These are phyloP conservation scores for Sicus ferrugineus DNA, from an alignment of 2,888 invertebrate species.

Conservation along the genomic window DNA sequence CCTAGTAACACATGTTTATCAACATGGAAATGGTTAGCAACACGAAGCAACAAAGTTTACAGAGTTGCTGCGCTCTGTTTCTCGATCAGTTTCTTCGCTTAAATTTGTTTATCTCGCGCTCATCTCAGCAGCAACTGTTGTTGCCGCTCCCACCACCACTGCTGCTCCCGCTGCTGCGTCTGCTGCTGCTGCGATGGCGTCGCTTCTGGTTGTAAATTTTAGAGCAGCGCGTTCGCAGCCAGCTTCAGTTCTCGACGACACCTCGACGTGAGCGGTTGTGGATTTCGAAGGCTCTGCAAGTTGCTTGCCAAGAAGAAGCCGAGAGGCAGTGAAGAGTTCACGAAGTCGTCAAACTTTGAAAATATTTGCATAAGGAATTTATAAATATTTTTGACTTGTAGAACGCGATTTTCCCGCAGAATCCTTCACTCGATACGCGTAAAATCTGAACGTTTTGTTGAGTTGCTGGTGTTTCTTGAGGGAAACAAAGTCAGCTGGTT, in stretches of 20 bases:
- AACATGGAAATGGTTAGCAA: neutral
- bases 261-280: conserved; percentile 55
- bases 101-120: neutral
- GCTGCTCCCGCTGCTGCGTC: neutral
- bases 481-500: too few species aligned
- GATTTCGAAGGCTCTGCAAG: conserved; percentile 28
- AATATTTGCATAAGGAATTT: conserved; percentile 1
- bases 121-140: conserved; percentile 30
- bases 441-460: too few species aligned
- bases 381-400: conserved; percentile 1
- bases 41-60: neutral
- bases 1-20: neutral
- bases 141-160: conserved; percentile 9
- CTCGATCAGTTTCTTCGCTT: neutral
- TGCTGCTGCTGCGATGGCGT: neutral
- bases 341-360: neutral
- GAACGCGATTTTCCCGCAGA: neutral
- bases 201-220: conserved; percentile 49
- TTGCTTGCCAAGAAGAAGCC: neutral
- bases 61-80: neutral
- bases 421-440: too few species aligned
- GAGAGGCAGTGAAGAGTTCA: neutral
- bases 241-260: conserved; percentile 58
- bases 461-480: too few species aligned
- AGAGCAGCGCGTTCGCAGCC: conserved; percentile 52